phyloP scores from a whole-genome alignment of 2,888 invertebrate species.

The Ashinkailepas kermadecensis region DNA sequence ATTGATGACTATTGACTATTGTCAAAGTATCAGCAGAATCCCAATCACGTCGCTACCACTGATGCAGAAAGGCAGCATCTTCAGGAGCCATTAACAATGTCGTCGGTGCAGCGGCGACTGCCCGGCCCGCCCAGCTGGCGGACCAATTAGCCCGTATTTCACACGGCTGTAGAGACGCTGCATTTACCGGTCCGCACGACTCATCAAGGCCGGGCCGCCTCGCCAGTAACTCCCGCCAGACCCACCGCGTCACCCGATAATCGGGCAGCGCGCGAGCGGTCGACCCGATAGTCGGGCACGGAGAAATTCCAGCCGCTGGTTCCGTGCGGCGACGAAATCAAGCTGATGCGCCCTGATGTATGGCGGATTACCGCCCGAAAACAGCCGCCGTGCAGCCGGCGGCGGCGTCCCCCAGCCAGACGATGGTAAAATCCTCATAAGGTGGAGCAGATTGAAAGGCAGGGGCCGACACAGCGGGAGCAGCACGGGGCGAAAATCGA shows the following conservation, averaged over 20 bases:
- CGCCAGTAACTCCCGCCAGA: neutral
- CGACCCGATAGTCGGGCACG: neutral
- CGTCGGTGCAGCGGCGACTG: neutral
- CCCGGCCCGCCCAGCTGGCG: neutral
- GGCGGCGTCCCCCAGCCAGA: neutral
- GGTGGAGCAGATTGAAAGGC: conserved; percentile 3
- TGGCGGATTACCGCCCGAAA: conserved; percentile 8
- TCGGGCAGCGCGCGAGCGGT: neutral
- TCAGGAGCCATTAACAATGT: neutral
- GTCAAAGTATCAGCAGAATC: no score
- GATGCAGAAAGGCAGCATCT: no score
- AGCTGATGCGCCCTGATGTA: neutral
- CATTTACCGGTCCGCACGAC: neutral
- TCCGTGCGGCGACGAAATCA: conserved; percentile 19
- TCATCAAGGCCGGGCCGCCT: neutral
- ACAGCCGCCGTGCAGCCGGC: no score
- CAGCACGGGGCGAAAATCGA: neutral
- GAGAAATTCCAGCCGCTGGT: neutral
- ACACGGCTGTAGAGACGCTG: neutral
- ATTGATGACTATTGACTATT: no score
- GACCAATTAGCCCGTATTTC: conserved; percentile 16
- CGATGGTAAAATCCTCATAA: neutral
- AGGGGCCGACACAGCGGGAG: neutral
- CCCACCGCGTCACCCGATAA: neutral
- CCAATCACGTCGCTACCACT: no score